Evolutionary conservation across 92 coral and sea anemone genomes (phyloP).

Genomic region (Palythoa grandiflora): DNA sequence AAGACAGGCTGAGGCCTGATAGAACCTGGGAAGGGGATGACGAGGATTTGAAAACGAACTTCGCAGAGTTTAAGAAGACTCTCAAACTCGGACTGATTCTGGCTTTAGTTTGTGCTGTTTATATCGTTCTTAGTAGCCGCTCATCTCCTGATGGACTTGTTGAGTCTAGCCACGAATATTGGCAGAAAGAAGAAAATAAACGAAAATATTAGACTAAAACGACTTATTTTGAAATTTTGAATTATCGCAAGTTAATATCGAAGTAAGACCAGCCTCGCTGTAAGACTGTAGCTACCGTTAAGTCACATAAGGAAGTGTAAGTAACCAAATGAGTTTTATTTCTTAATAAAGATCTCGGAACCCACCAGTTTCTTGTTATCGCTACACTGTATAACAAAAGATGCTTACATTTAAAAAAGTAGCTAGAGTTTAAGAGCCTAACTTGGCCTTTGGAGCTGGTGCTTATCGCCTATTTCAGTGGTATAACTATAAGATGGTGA

Average conservation of each 20-base stretch:
- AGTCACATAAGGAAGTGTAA: not conserved
- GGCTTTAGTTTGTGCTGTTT: conserved; percentile 62
- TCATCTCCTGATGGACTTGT: conserved; percentile 13
- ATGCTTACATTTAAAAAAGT: not conserved
- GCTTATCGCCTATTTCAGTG: too few relatives aligned
- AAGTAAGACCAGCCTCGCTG: not conserved
- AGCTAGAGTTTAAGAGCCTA: too few relatives aligned
- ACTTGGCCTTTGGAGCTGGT: too few relatives aligned
- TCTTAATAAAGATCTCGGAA: not conserved
- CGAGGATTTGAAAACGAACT: conserved; percentile 72
- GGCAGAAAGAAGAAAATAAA: conserved; percentile 24
- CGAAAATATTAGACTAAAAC: not conserved
- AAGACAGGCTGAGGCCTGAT: conserved; percentile 73
- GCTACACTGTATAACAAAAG: not conserved
- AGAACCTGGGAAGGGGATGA: conserved; percentile 85
- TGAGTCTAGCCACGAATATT: not conserved
- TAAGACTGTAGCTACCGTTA: not conserved
- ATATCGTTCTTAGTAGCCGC: conserved; percentile 59
- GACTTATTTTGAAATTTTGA: not conserved
- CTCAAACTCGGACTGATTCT: conserved; percentile 60
- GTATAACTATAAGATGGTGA: too few relatives aligned
- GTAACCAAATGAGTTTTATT: not conserved
- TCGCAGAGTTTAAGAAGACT: conserved; percentile 74
- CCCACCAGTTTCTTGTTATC: conserved; percentile 25
- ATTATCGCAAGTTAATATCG: not conserved